Evolutionary conservation across 2,888 invertebrate species (phyloP), one percentile per base, ranked within the genome.

Genomic region (Pegoplata infirma): DNA sequence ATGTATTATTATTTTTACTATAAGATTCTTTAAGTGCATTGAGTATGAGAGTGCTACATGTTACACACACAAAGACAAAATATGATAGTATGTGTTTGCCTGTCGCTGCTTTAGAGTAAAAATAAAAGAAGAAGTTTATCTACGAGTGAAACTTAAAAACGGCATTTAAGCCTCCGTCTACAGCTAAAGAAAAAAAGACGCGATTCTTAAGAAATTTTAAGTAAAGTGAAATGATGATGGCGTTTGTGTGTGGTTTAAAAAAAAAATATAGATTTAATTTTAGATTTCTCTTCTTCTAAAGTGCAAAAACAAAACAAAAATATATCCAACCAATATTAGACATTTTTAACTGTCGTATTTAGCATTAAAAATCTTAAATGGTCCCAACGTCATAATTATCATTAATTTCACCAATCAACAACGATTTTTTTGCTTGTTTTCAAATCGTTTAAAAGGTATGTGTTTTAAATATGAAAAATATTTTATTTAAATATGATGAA

Each of bases 211-310:
- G 23, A 66, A 66, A 55, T 55, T 17, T 19, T 44, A 40, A 53
- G 28, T 14, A 14, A 46, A 44, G 53, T 55, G 25, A 44, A 59
- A 28, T 51, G 8, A 25, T 21, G 16, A 6, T 21, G 10, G 40
- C 36, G 2, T 2, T 10, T n/a, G 36, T 40, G 12, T 47, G 46
- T 47, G 63, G 44, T 71, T 32, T 16, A 1, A 21, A 28, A 66
- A 46, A 3, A 16, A n/a, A n/a, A n/a, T n/a, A n/a, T n/a, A n/a
- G n/a, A n/a, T n/a, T n/a, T n/a, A n/a, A n/a, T n/a, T n/a, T n/a
- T 6, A 16, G 25, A 59, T 74, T 74, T 67, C 51, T 67, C 59
- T 74, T 59, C 53, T 49, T 40, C n/a, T 40, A 40, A n/a, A 40
- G n/a, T 40, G 36, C 36, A 40, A 40, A 40, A n/a, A n/a, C 2